Conservation (phyloP, 2,888 invertebrate species). For the Octonoba sinensis region DNA sequence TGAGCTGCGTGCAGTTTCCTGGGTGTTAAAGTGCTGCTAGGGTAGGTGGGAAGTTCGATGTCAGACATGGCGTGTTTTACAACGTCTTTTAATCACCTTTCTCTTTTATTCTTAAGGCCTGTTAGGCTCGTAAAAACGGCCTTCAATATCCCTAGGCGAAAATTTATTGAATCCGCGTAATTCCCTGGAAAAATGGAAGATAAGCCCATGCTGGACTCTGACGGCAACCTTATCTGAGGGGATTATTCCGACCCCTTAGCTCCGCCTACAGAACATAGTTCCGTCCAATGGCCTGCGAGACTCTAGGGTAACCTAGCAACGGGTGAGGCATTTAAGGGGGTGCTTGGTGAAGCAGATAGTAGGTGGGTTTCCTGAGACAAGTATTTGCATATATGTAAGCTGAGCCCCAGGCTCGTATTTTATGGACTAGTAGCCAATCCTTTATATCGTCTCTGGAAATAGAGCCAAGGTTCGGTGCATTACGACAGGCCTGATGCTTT, state of each 20-base stretch:
- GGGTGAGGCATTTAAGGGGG: constrained; percentile 13
- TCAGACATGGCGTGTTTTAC: constrained; percentile 53
- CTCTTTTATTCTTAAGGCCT: constrained; percentile 38
- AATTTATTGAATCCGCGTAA: constrained; percentile 59
- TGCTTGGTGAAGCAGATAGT: not conserved
- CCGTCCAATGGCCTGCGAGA: constrained; percentile 22
- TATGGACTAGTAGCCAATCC: constrained; percentile 33
- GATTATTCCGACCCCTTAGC: constrained; percentile 14
- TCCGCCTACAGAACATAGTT: constrained; percentile 7
- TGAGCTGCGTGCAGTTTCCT: constrained; percentile 12
- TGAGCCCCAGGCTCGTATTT: constrained; percentile 15
- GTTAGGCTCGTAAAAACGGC: constrained; percentile 46
- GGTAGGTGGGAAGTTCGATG: constrained; percentile 47
- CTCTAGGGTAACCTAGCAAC: constrained; percentile 41
- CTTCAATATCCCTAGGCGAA: constrained; percentile 44
- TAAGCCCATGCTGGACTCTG: constrained; percentile 11
- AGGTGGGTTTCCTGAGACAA: constrained; percentile 30
- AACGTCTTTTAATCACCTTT: constrained; percentile 59
- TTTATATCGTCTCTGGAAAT: too few relatives aligned
- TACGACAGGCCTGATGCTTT: too few relatives aligned
- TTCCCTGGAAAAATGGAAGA: constrained; percentile 35
- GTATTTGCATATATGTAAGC: constrained; percentile 38
- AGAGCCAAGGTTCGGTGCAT: too few relatives aligned
- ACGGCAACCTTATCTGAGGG: constrained; percentile 2
- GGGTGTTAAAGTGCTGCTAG: constrained; percentile 53